These are phyloP conservation scores for Alces alces DNA, from an alignment of 2,113 vertebrate genomes.

Conservation along the genomic window DNA sequence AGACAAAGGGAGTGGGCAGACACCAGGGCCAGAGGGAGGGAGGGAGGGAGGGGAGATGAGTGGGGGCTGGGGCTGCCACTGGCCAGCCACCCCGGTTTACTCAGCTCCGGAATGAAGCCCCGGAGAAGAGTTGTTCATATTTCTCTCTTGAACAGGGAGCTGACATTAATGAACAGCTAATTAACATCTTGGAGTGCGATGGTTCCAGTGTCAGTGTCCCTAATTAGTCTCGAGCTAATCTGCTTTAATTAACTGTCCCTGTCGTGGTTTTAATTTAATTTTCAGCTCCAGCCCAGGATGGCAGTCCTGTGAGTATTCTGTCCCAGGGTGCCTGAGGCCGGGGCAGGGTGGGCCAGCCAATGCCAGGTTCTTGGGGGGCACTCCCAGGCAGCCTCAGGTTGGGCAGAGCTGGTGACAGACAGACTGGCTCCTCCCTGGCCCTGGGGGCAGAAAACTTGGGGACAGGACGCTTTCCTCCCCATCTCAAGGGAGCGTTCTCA, in stretches of 20 bases:
- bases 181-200: conserved; percentile 83
- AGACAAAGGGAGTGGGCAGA: conserved; percentile 48
- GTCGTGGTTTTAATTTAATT: conserved; percentile 85
- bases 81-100: background rate
- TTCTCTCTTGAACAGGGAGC: conserved; percentile 78
- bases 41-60: background rate
- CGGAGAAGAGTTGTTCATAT: conserved; percentile 70
- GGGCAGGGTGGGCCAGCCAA: conserved; percentile 40
- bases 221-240: conserved; percentile 86
- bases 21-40: background rate
- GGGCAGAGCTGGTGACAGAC: background rate
- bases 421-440: background rate
- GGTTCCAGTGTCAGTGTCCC: conserved; percentile 83
- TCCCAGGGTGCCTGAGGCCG: conserved; percentile 18
- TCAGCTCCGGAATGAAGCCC: conserved; percentile 44
- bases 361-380: background rate
- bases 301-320: conserved; percentile 59
- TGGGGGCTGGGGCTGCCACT: background rate
- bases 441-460: background rate
- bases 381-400: background rate
- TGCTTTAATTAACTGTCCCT: conserved; percentile 88
- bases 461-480: background rate
- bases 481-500: background rate
- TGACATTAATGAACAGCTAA: conserved; percentile 86
- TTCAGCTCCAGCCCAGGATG: conserved; percentile 74